Base-by-base conservation (phyloP, 92 coral and sea anemone genomes). In the Phenganax stokvisi region DNA sequence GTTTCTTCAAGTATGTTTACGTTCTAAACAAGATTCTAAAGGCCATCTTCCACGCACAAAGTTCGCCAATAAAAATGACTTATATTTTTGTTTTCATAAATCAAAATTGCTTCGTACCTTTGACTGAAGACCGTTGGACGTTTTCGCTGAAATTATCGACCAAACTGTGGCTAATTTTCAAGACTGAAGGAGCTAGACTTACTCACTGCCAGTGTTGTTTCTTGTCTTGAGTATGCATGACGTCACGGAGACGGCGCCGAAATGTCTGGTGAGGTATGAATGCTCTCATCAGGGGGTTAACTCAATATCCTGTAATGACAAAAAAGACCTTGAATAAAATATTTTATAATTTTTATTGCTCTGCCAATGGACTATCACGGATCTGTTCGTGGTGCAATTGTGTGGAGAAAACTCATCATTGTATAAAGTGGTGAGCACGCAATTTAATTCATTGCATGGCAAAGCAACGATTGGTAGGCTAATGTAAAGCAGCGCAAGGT, bases 241-340 rank as follows among this genome's bases (percentile, higher is more conserved):
- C 97, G 97, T 91, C 97, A 91, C 85, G 77, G 12, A 55, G 58
- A 56, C 84, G 93, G 97, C 91, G 97, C 77, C 97, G 85, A 52
- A 56, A 28, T 81, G 97, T 91, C 97, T 85, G 87, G 73, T 62
- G 82, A 53, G 85, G 74, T 27, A 54, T 63, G 8, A 79, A 79
- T 60, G 15, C 73, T 79, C 83, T 62, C 83, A 60, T 63, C 65
- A 64, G 73, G 83, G 73, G 83, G 83, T 79, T 79, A 79, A 79
- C 59, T 79, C 56, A 79, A 79, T 79, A 79, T 79, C 83, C 83
- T 79, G 83, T 61, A 79, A 47, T 44, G 83, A 79, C 83, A 79
- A 79, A 79, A 79, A 79, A 27, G 51, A 65, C 58, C 62, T 65
- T 79, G 72, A 52, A 47, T 63, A 51, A 63, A 79, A 64, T 37